Evolutionary conservation across 2,888 invertebrate species (phyloP).

Genomic region (Drosophila birchii): DNA sequence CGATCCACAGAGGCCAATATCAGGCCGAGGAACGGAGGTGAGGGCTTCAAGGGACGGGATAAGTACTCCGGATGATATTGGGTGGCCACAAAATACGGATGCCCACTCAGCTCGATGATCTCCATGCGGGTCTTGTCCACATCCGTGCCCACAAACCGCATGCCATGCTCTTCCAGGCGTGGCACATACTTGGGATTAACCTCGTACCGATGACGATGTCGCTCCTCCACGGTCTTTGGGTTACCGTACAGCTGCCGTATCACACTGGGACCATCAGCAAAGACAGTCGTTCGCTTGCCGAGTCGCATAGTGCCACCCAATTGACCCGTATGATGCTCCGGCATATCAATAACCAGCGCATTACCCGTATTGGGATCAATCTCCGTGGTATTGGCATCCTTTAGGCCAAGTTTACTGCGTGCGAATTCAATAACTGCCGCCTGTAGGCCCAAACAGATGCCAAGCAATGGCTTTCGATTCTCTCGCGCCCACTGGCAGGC

Average conservation of each 20-base stretch:
- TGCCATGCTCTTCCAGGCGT: constrained; percentile 91
- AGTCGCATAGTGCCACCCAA: constrained; percentile 99
- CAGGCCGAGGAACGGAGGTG: constrained; percentile 97
- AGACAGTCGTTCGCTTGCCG: constrained; percentile 95
- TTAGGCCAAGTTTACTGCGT: constrained; percentile 91
- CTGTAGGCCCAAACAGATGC: constrained; percentile 99
- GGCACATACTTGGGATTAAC: constrained; percentile 95
- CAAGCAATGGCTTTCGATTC: constrained; percentile 95
- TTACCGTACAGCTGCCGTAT: constrained; percentile 91
- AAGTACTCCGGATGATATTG: constrained; percentile 99
- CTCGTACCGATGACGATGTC: constrained; percentile 98
- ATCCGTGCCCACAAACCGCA: constrained; percentile 95
- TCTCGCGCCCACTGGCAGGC: constrained; percentile 97
- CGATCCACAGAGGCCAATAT: constrained; percentile 95
- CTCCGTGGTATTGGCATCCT: constrained; percentile 95
- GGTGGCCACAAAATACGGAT: constrained; percentile 97
- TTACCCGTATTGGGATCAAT: constrained; percentile 89
- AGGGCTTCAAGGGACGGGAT: constrained; percentile 95
- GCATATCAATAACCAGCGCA: constrained; percentile 98
- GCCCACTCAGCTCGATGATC: constrained; percentile 93
- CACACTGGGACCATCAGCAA: constrained; percentile 87
- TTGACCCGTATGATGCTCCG: constrained; percentile 96
- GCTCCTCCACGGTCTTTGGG: constrained; percentile 93
- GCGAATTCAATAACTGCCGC: constrained; percentile 98
- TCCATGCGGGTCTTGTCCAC: constrained; percentile 96